Evolutionary conservation across 2,888 invertebrate species (phyloP).

Genomic region (Tromatobia lineatoria): DNA sequence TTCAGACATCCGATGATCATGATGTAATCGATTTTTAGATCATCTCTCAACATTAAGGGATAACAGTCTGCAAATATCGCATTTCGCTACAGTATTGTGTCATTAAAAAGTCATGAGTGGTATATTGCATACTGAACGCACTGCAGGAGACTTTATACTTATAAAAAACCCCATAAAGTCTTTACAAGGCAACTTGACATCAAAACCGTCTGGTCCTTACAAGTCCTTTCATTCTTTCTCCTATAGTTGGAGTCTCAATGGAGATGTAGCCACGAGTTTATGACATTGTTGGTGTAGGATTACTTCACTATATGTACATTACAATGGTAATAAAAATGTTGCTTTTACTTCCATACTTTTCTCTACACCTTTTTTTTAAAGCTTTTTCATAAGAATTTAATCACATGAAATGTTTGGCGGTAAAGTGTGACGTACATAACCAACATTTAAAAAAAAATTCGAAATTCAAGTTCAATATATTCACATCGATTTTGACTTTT

Average conservation of each 20-base stretch:
- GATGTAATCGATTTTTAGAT: background rate
- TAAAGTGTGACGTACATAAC: too few species aligned
- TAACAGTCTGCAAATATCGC: background rate
- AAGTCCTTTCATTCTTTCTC: slow-evolving; percentile 54
- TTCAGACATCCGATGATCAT: background rate
- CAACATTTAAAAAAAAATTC: too few species aligned
- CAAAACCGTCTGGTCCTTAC: slow-evolving; percentile 16
- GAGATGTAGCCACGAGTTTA: slow-evolving; percentile 58
- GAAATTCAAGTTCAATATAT: too few species aligned
- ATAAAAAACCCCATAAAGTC: slow-evolving; percentile 35
- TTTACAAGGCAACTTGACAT: slow-evolving; percentile 31
- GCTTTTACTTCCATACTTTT: too few species aligned
- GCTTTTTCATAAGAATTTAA: too few species aligned
- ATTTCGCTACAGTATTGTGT: slow-evolving; percentile 7
- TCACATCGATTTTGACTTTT: too few species aligned
- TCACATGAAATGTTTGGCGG: too few species aligned
- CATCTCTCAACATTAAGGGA: background rate
- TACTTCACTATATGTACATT: background rate
- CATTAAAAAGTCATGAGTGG: slow-evolving; percentile 1
- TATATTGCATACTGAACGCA: slow-evolving; percentile 18
- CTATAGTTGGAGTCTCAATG: slow-evolving; percentile 17
- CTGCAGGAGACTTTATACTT: background rate
- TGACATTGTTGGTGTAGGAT: slow-evolving; percentile 45
- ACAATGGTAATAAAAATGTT: too few species aligned
- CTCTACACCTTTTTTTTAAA: too few species aligned